These are phyloP conservation scores for Callorhinus ursinus DNA, from an alignment of 2,113 vertebrate species.

Conservation along the genomic window DNA sequence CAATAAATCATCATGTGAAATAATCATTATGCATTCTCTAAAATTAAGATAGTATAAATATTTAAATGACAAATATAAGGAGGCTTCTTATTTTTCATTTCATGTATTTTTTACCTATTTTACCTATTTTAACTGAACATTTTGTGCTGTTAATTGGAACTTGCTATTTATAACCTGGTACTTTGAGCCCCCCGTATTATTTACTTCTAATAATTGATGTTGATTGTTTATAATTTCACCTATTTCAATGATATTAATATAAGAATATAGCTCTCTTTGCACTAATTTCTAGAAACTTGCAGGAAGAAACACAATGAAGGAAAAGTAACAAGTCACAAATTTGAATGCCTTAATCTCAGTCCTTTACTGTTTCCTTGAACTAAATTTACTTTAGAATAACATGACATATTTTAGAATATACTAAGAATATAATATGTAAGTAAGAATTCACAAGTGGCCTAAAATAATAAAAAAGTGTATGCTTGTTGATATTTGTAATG, in stretches of 20 bases:
- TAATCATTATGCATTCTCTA: background rate
- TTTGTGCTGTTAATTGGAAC: background rate
- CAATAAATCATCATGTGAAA: slow-evolving; percentile 6
- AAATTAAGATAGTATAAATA: background rate
- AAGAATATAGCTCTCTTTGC: background rate
- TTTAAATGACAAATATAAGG: background rate
- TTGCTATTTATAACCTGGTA: background rate
- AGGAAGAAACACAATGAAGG: background rate
- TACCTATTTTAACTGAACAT: background rate
- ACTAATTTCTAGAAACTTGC: background rate
- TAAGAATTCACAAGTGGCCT: background rate
- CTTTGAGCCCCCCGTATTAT: background rate
- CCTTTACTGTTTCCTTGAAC: background rate
- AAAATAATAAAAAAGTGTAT: background rate
- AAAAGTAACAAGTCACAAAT: background rate
- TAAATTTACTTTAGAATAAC: background rate
- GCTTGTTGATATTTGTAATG: background rate
- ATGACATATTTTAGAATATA: background rate
- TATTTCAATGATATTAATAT: background rate
- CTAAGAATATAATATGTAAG: background rate
- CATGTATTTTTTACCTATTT: background rate
- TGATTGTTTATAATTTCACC: background rate
- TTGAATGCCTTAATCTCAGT: background rate
- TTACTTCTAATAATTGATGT: background rate
- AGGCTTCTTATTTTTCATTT: background rate